Conservation (phyloP, 2,113 vertebrate genomes). For the Mus pahari region DNA sequence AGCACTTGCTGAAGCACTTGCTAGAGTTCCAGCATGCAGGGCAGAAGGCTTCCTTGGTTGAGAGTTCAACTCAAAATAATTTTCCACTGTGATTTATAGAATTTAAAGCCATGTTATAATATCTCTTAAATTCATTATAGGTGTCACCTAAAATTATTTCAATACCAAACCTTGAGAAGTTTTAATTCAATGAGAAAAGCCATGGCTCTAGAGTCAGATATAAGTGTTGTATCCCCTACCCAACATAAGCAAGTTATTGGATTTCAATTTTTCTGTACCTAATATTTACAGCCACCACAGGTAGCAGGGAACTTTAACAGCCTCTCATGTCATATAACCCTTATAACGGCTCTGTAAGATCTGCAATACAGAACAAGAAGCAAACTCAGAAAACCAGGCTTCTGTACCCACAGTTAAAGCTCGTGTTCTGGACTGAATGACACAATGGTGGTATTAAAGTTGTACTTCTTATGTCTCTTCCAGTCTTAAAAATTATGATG, state of each 20-base stretch:
- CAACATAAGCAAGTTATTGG: conserved; percentile 3
- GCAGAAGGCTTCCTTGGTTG: not conserved
- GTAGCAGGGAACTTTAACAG: not conserved
- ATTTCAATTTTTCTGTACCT: conserved; percentile 26
- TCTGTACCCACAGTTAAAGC: not conserved
- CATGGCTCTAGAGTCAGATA: conserved; percentile 9
- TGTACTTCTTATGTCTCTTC: not conserved
- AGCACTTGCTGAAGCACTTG: not conserved
- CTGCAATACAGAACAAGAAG: conserved; percentile 28
- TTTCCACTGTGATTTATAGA: conserved; percentile 49
- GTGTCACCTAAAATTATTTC: not conserved
- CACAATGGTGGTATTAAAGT: conserved; percentile 4
- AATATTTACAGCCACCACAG: not conserved
- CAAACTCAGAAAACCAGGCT: conserved; percentile 22
- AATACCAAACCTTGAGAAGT: conserved; percentile 36
- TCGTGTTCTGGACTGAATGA: not conserved
- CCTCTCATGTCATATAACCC: not conserved
- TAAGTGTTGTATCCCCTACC: not conserved
- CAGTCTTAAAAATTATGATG: conserved; percentile 25
- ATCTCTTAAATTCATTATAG: conserved; percentile 49
- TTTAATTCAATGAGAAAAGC: conserved; percentile 40
- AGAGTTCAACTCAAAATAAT: not conserved
- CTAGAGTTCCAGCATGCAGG: not conserved
- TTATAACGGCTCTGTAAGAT: not conserved
- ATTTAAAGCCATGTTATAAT: conserved; percentile 15